Percentiles rank a stretch among this genome's conserved stretches.
Conservation (phyloP, 2,797 vertebrate species). For the Pangasius macronema region DNA sequence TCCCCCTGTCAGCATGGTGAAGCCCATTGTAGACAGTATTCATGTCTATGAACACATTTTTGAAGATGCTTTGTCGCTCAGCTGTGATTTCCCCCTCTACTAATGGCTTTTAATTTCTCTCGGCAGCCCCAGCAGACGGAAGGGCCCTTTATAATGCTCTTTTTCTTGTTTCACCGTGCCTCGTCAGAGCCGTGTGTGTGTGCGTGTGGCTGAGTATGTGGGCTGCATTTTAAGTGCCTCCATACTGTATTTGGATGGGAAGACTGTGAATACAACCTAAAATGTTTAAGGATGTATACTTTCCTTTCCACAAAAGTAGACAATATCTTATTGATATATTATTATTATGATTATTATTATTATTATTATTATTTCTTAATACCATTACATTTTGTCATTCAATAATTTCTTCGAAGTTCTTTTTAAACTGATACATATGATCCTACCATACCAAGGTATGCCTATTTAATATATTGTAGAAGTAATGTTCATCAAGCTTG, state of each 20-base stretch:
- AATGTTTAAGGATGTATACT: conserved; percentile 53
- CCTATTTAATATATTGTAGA: conserved; percentile 21
- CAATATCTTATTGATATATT: conserved; percentile 18
- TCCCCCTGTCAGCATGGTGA: conserved; percentile 86
- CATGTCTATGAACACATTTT: conserved; percentile 83
- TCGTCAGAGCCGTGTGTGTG: conserved; percentile 68
- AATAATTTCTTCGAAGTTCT: conserved; percentile 38
- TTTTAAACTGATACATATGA: conserved; percentile 45
- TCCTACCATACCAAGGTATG: conserved; percentile 46
- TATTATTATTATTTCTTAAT: conserved; percentile 26
- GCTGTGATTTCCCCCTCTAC: conserved; percentile 80
- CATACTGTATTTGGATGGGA: conserved; percentile 65
- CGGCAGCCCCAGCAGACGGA: conserved; percentile 75
- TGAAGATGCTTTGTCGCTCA: conserved; percentile 78
- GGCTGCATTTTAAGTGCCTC: conserved; percentile 69
- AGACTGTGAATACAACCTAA: conserved; percentile 63
- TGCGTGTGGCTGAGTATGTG: conserved; percentile 66
- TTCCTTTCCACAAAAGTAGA: conserved; percentile 47
- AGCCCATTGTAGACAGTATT: conserved; percentile 86
- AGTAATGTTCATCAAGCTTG: conserved; percentile 7
- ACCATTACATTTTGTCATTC: conserved; percentile 35
- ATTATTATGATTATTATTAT: neutral
- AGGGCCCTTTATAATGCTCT: conserved; percentile 71
- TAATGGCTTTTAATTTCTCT: conserved; percentile 81
- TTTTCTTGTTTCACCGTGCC: conserved; percentile 73